A percentile compares a stretch with the other conserved stretches of the same genome.
phyloP scores from a whole-genome alignment of 2,113 vertebrate species.

The Apodemus speciosus region DNA sequence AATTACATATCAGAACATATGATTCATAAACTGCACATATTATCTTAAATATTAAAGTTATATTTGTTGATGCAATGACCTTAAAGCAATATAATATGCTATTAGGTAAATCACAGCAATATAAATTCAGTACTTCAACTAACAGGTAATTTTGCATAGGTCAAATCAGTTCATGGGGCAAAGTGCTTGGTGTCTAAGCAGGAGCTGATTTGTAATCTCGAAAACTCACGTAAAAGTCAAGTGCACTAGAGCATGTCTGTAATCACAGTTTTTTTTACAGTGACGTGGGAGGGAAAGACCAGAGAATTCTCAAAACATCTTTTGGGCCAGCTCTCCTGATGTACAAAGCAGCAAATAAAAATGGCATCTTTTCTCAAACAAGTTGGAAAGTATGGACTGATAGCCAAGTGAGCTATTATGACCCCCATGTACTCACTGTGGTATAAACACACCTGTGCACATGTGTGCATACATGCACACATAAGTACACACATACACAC shows the following conservation, averaged over 20 bases:
- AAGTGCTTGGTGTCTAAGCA: not conserved
- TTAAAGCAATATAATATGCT: not conserved
- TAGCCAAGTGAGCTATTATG: not conserved
- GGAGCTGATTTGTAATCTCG: not conserved
- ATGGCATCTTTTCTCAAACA: not conserved
- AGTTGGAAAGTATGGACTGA: not conserved
- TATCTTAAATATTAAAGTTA: not conserved
- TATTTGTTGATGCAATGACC: not conserved
- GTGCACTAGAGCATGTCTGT: not conserved
- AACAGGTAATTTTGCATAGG: not conserved
- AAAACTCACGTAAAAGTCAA: too few relatives aligned
- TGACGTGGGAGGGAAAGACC: not conserved
- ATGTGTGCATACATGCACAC: not conserved
- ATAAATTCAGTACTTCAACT: slow-evolving; percentile 5
- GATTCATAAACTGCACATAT: not conserved
- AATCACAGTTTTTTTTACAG: too few relatives aligned
- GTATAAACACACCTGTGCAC: too few relatives aligned
- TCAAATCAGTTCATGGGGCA: too few relatives aligned
- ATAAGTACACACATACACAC: not conserved
- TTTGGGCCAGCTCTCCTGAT: too few relatives aligned
- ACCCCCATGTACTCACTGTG: not conserved
- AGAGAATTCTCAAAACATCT: not conserved
- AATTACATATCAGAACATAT: not conserved
- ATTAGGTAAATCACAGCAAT: not conserved
- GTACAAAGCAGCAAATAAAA: not conserved